Conservation (phyloP, 2,797 vertebrate species). For the Phoebastria nigripes region DNA sequence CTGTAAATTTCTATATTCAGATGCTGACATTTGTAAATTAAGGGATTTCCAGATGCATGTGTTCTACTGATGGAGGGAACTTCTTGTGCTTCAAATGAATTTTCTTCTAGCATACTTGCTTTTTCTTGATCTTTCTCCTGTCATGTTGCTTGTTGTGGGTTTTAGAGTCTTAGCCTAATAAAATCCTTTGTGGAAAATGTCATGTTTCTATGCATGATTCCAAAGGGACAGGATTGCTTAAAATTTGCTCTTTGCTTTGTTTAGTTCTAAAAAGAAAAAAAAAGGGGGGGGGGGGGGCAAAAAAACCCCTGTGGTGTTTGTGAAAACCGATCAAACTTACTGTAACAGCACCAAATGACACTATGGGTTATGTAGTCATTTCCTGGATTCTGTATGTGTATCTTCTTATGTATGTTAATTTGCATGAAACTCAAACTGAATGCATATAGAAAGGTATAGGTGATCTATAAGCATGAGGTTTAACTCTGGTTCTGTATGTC, state of each 20-base stretch:
- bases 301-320: rapidly evolving
- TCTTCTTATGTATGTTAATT: neutral
- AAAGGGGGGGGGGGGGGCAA: rapidly evolving
- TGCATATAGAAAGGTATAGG: neutral
- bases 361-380: neutral
- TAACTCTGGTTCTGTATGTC: neutral
- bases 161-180: neutral
- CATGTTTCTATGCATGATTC: neutral
- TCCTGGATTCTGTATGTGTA: neutral
- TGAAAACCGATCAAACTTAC: neutral
- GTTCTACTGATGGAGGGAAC: neutral
- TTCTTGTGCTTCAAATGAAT: neutral
- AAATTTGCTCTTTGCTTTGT: neutral
- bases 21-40: neutral
- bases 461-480: neutral
- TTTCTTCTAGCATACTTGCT: neutral
- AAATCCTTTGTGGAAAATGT: neutral
- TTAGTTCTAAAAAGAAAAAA: neutral
- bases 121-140: neutral
- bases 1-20: neutral
- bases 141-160: neutral
- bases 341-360: neutral
- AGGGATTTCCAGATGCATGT: neutral
- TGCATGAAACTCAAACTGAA: neutral
- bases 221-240: neutral